Base-by-base conservation (phyloP, 2,113 vertebrate genomes). In the Phasianus colchicus region DNA sequence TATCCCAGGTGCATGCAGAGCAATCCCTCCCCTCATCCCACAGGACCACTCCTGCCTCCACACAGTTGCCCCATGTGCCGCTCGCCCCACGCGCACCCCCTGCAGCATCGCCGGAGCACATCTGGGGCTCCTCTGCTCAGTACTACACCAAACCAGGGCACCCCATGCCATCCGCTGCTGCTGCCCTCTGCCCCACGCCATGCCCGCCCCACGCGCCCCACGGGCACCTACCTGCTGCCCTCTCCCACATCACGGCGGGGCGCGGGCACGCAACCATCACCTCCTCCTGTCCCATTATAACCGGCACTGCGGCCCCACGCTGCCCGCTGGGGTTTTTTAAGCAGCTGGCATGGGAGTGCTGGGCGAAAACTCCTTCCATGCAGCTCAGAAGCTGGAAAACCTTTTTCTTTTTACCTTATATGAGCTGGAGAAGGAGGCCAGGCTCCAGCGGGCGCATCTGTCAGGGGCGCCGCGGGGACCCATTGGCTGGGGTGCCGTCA, bases 361-460 rank as follows among this genome's bases (percentile, higher is more conserved):
- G 73, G 45, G 75, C 7, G n/a, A 57, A 93, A 97, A 95, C 94
- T 96, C 89, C 95, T 94, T 95, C 92, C 92, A 25, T 67, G 27
- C 70, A 65, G 74, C 96, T 97, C 92, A 72, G 93, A 97, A 97
- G 98, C 98, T 97, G 97, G 97, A 97, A 96, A 93, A 72, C 89
- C 89, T 96, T 95, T 98, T 98, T 98, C 97, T 98, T 98, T 98
- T 99, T 99, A 98, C 98, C 99, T 98, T 99, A 98, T 99, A 99
- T 98, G 99, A 99, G 98, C 96, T 98, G 95, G 96, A 97, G 98
- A 98, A 96, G 96, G 70, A 98, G 98, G 96, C 97, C 93, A 65
- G 96, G 67, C 96, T 94, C 95, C 95, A 97, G 93, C 96, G 89
- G 95, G 96, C 97, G 96, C 95, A 91, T 96, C 97, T 96, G 97